A percentile compares a stretch with the other conserved stretches of the same genome.
Evolutionary conservation across 1,140 invertebrate genomes (phyloP).

Genomic region (Calycopis cecrops): DNA sequence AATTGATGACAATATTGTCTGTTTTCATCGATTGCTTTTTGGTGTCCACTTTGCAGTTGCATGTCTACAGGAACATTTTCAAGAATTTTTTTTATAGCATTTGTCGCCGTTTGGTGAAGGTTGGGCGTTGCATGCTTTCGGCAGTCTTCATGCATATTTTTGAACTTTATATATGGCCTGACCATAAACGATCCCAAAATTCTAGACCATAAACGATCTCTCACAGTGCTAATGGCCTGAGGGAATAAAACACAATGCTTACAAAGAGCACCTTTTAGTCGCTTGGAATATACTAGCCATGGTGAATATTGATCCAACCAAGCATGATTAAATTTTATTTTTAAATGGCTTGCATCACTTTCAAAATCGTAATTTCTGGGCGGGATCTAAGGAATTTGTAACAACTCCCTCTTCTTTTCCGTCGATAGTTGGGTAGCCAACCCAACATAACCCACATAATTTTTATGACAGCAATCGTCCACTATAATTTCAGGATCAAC

Average conservation of each 20-base stretch:
- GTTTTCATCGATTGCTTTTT: conserved; percentile 19
- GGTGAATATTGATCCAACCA: conserved; percentile 32
- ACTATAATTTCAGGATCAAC: too few relatives aligned
- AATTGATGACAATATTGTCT: conserved; percentile 19
- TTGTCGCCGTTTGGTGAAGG: conserved; percentile 9
- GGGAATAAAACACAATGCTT: conserved; percentile 31
- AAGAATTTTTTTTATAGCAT: conserved; percentile 15
- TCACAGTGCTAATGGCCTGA: conserved; percentile 4
- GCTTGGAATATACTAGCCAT: conserved; percentile 35
- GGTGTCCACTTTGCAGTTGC: conserved; percentile 18
- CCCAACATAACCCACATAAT: too few relatives aligned
- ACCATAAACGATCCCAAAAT: conserved; percentile 14
- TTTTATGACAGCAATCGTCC: too few relatives aligned
- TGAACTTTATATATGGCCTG: conserved; percentile 14
- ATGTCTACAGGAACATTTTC: conserved; percentile 15
- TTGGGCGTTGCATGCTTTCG: conserved; percentile 12
- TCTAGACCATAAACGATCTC: too few relatives aligned
- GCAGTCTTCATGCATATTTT: conserved; percentile 18
- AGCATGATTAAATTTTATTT: conserved; percentile 26
- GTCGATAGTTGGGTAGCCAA: too few relatives aligned
- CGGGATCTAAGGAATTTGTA: conserved; percentile 14
- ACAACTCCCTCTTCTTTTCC: conserved; percentile 6
- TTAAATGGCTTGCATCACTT: conserved; percentile 10
- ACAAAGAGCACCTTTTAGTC: conserved; percentile 37
- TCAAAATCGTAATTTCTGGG: conserved; percentile 14